A percentile compares a stretch with the other conserved stretches of the same genome.
Evolutionary conservation across 35 echinoderm and acorn worm genomes (phyloP).

Genomic region (Eucidaris tribuloides): DNA sequence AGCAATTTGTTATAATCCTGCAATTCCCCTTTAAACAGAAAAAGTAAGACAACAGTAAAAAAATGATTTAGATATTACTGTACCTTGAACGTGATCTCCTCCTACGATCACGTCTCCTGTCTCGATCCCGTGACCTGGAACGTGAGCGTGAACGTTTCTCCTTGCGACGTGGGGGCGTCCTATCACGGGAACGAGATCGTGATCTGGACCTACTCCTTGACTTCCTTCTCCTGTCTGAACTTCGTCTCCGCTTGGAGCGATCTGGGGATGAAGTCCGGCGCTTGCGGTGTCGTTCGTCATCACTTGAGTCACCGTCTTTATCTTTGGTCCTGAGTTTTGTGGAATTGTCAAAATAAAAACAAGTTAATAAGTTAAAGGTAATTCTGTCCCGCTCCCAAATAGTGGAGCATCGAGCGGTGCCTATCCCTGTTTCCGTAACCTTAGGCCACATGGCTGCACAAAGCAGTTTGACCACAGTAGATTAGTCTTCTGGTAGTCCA

Average conservation of each 20-base stretch:
- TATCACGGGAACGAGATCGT: conserved; percentile 20
- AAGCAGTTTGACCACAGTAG: too few species aligned
- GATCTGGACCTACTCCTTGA: conserved; percentile 64
- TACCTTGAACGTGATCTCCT: conserved; percentile 49
- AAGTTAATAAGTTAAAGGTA: too few species aligned
- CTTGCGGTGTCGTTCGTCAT: neutral
- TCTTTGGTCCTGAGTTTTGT: neutral
- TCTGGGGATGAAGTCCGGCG: neutral
- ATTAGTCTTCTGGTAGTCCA: too few species aligned
- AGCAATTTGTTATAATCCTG: too few species aligned
- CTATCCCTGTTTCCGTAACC: too few species aligned
- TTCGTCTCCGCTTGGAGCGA: neutral
- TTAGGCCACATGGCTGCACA: too few species aligned
- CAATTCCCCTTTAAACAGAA: too few species aligned
- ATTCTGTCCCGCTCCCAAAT: too few species aligned
- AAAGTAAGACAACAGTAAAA: too few species aligned
- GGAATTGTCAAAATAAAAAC: too few species aligned
- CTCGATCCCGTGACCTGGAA: conserved; percentile 33
- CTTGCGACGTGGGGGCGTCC: conserved; percentile 2
- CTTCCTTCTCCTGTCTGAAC: conserved; percentile 16
- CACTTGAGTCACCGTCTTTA: neutral
- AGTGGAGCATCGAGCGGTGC: too few species aligned
- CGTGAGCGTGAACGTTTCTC: neutral
- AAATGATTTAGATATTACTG: too few species aligned
- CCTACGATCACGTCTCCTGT: conserved; percentile 23